A percentile compares a stretch with the other conserved stretches of the same genome.
Conservation (phyloP, 2,113 vertebrate species). For the Arenaria interpres region DNA sequence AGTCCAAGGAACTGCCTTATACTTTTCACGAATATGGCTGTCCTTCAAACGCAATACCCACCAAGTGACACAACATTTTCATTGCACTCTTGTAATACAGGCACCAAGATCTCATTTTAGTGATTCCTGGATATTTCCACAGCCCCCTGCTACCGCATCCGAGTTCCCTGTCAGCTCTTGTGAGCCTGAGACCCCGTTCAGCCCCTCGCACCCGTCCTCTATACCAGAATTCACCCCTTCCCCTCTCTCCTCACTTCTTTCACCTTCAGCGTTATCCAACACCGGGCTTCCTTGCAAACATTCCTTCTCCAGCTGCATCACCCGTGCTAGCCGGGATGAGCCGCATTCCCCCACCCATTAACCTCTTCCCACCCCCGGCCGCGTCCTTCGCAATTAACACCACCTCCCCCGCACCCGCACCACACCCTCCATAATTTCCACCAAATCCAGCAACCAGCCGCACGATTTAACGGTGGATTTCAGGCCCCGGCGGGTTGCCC, state of each 20-base stretch:
- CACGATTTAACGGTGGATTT: fast-evolving
- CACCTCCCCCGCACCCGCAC: not conserved
- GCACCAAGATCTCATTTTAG: not conserved
- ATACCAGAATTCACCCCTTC: not conserved
- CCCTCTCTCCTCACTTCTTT: not conserved
- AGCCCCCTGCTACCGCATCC: not conserved
- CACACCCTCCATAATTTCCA: not conserved
- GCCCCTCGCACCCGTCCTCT: not conserved
- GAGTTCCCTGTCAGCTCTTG: fast-evolving
- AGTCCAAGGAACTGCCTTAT: not conserved
- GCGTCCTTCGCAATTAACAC: not conserved
- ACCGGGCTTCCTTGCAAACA: fast-evolving
- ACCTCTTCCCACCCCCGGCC: not conserved
- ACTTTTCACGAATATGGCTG: not conserved
- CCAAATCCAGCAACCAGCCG: fast-evolving
- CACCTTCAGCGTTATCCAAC: not conserved
- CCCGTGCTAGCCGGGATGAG: fast-evolving
- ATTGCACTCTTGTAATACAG: not conserved
- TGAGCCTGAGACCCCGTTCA: fast-evolving
- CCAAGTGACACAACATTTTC: fast-evolving
- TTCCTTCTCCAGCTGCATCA: fast-evolving
- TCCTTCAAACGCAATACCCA: not conserved
- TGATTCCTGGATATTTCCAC: not conserved
- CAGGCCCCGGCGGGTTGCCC: fast-evolving
- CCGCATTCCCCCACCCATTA: not conserved